Base-by-base conservation (phyloP, 2,113 vertebrate species). In the Rousettus leschenaultii region DNA sequence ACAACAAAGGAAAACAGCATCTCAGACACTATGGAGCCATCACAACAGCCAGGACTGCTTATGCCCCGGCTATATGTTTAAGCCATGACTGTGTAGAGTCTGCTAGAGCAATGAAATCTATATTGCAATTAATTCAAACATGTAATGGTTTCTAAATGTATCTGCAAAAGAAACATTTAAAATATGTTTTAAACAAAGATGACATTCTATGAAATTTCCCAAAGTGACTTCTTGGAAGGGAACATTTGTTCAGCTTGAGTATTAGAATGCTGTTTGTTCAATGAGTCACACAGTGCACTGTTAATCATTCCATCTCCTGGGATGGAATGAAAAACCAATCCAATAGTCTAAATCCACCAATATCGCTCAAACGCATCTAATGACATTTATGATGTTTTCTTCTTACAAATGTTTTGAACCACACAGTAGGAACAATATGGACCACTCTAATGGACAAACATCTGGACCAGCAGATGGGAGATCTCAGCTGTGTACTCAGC, bases 301-400 rank as follows among this genome's bases (percentile, higher is more conserved):
- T 66, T 95, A 63, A 94, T 83, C 43, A 75, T 85, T 77, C 78
- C 55, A 45, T 92, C 82, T 73, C 73, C 84, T 83, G 70, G 95
- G 59, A 87, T 6, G 14, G 83, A 35, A 92, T 89, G 59, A 83
- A 87, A 85, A 93, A 33, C 40, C 86, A 57, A 80, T 55, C 59
- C 79, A 80, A 21, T 22, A 33, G 68, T 82, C 68, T 86, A n/a
- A 65, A 95, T 71, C 82, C 61, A 70, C 33, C 68, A 26, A 5
- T 15, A 83, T 66, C 45, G 45, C 73, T 73, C 66, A 84, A 84
- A 93, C 1, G 7, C 40, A 57, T 15, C 35, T 78, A 68, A 63
- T 24, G 55, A 95, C 40, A 95, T 89, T 78, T 78, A 43, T 5
- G 55, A 26, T 15, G 33, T 28, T 82, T 78, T 84, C n/a, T 87